Evolutionary conservation across 2,113 vertebrate genomes (phyloP).

Genomic region (Hoplias malabaricus): DNA sequence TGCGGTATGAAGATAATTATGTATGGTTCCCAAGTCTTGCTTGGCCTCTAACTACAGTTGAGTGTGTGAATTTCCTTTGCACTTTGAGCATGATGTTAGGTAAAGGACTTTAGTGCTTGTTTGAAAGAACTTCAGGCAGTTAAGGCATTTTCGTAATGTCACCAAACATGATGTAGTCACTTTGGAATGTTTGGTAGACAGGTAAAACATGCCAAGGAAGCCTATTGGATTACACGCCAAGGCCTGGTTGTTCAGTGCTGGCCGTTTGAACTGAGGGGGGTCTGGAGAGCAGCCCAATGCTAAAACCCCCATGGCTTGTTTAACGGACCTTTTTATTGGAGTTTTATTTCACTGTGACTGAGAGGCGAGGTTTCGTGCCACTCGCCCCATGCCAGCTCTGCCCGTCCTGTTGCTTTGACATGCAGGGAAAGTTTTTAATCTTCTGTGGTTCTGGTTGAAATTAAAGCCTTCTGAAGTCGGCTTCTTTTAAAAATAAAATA

Average conservation of each 20-base stretch:
- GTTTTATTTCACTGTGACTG: conserved; percentile 31
- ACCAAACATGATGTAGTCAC: conserved; percentile 25
- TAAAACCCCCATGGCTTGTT: conserved; percentile 22
- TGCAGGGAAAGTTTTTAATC: neutral
- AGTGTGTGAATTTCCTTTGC: neutral
- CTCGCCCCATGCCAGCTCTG: neutral
- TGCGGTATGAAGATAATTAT: neutral
- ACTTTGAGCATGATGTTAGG: neutral
- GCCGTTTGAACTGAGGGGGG: conserved; percentile 16
- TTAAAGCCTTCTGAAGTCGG: neutral
- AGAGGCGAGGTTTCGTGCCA: neutral
- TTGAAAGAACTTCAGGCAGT: neutral
- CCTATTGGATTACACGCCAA: conserved; percentile 25
- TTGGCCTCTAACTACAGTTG: neutral
- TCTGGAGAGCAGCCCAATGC: conserved; percentile 21
- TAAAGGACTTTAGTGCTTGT: neutral
- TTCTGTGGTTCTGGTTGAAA: neutral
- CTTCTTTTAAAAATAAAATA: neutral
- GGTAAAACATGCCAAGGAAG: conserved; percentile 32
- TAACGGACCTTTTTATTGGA: conserved; percentile 19
- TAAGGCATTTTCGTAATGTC: conserved; percentile 31
- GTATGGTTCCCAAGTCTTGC: neutral
- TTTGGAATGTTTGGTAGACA: conserved; percentile 25
- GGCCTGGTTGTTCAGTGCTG: neutral
- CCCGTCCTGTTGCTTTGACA: neutral